These are phyloP conservation scores for Trichonephila clavata DNA, from an alignment of 1,140 invertebrate genomes.

Conservation along the genomic window DNA sequence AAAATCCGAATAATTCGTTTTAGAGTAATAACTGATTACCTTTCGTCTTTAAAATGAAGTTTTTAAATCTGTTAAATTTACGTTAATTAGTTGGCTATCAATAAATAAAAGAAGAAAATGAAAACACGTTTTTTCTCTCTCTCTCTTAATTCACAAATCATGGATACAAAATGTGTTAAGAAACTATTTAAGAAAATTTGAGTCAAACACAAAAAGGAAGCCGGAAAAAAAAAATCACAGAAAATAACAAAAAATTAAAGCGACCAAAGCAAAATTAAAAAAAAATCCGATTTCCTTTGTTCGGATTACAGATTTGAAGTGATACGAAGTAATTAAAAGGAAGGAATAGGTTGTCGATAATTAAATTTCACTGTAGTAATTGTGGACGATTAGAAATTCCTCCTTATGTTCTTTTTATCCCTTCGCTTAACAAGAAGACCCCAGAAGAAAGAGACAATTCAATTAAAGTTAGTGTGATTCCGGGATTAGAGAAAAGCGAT, in stretches of 20 bases:
- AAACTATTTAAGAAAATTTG: neutral
- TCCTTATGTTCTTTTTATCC: neutral
- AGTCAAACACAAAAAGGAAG: neutral
- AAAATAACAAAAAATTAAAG: neutral
- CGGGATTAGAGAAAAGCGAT: neutral
- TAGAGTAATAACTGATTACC: too few relatives aligned
- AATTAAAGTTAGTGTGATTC: neutral
- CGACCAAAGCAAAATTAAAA: neutral
- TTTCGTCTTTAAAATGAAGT: too few relatives aligned
- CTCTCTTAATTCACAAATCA: neutral
- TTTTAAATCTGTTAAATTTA: too few relatives aligned
- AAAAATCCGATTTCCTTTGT: neutral
- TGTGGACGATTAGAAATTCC: constrained; percentile 39
- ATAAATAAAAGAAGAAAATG: neutral
- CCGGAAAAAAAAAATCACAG: too few relatives aligned
- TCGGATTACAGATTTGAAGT: constrained; percentile 4
- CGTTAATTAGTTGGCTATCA: too few relatives aligned
- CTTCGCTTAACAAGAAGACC: neutral
- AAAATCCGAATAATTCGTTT: too few relatives aligned
- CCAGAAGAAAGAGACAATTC: neutral
- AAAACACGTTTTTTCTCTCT: neutral
- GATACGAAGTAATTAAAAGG: constrained; percentile 17
- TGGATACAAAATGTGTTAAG: neutral
- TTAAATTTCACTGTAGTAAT: constrained; percentile 56
- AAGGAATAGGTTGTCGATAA: constrained; percentile 3